Percentiles rank a stretch among this genome's conserved stretches.
Evolutionary conservation across 1,140 invertebrate genomes (phyloP).

Genomic region (Nomia melanderi): DNA sequence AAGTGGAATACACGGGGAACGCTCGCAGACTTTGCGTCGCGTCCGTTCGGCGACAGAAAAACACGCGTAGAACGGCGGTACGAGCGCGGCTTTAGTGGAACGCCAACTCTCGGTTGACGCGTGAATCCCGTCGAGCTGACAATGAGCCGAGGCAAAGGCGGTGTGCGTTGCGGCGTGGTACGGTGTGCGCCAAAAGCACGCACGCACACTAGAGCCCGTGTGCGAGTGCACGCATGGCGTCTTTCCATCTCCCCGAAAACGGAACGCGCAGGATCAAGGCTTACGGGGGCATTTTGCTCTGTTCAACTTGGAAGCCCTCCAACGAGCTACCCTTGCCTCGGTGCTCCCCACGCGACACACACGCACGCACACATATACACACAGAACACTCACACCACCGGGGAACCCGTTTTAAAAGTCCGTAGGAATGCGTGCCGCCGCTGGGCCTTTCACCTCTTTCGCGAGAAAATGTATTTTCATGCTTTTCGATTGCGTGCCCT

Average conservation of each 20-base stretch:
- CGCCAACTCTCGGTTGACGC: background rate
- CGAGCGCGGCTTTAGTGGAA: background rate
- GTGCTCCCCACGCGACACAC: conserved; percentile 30
- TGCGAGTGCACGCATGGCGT: background rate
- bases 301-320: conserved; percentile 55
- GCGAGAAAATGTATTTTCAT: conserved; percentile 52
- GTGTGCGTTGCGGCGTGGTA: no score
- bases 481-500: conserved; percentile 39
- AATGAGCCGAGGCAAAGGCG: no score
- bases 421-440: conserved; percentile 43
- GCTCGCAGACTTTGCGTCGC: no score
- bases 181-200: background rate
- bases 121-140: background rate
- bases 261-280: conserved; percentile 48
- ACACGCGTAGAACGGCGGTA: background rate
- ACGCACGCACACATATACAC: no score
- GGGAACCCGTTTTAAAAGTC: conserved; percentile 57
- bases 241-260: conserved; percentile 29
- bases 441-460: conserved; percentile 50
- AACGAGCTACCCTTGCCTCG: conserved; percentile 34
- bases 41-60: no score
- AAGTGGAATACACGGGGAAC: no score
- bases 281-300: conserved; percentile 42
- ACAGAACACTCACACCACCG: no score
- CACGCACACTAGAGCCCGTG: background rate